These are phyloP conservation scores for Raja brachyura DNA, from an alignment of 2,113 vertebrate genomes.

Conservation along the genomic window DNA sequence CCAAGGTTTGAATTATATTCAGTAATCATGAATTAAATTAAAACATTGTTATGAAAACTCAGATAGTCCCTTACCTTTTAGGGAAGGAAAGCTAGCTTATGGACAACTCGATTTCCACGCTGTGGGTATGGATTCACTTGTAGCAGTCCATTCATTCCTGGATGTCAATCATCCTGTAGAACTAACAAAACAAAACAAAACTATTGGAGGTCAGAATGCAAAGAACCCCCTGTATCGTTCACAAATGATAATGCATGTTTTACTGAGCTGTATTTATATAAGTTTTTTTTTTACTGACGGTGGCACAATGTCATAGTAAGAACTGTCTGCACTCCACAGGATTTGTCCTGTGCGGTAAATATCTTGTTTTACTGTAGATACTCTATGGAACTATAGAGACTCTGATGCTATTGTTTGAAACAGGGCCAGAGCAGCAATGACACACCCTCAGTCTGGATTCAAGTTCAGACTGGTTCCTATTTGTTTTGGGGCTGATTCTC, in stretches of 20 bases:
- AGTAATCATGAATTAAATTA: not conserved
- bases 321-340: too few species aligned
- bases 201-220: not conserved
- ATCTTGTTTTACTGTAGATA: too few species aligned
- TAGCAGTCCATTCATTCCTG: not conserved
- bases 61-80: not conserved
- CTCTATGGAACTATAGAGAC: not conserved
- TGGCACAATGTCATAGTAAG: too few species aligned
- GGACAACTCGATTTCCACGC: not conserved
- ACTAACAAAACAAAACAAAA: not conserved
- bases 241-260: not conserved
- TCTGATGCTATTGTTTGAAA: not conserved
- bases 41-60: not conserved
- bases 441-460: not conserved
- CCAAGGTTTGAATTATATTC: not conserved
- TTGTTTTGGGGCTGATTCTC: not conserved
- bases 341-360: not conserved
- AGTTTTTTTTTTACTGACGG: too few species aligned
- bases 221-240: not conserved
- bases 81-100: not conserved
- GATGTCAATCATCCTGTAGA: not conserved
- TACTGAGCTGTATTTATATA: too few species aligned
- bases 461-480: not conserved
- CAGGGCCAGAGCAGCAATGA: not conserved
- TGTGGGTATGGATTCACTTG: not conserved